Conservation (phyloP, 1,140 invertebrate genomes). For the Brachionus rubens region DNA sequence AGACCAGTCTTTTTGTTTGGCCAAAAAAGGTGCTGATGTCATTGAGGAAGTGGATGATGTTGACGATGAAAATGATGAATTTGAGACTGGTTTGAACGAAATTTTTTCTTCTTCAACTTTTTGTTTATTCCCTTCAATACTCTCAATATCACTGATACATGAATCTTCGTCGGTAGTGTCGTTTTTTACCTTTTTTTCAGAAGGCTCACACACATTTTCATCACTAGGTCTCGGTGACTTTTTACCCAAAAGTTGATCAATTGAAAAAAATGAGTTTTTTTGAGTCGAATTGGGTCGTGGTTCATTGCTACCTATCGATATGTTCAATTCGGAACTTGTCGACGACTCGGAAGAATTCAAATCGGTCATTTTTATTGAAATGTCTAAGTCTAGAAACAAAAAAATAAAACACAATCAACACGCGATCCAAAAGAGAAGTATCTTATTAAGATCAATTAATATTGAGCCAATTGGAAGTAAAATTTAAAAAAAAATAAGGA, state of each 20-base stretch:
- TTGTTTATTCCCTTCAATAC: background rate
- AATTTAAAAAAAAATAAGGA: background rate
- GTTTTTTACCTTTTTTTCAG: background rate
- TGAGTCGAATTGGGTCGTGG: background rate
- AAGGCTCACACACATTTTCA: background rate
- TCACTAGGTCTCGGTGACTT: background rate
- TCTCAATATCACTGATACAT: background rate
- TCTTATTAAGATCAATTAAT: background rate
- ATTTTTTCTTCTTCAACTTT: background rate
- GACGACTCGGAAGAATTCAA: background rate
- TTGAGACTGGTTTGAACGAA: background rate
- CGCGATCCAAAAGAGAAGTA: too few species aligned
- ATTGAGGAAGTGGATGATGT: background rate
- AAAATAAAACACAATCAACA: background rate
- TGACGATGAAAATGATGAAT: slow-evolving; percentile 7
- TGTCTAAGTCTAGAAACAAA: background rate
- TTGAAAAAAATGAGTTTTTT: slow-evolving; percentile 35
- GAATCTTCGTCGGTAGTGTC: background rate
- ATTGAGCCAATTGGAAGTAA: background rate
- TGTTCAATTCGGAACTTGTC: slow-evolving; percentile 4
- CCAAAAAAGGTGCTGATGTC: background rate
- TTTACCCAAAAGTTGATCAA: slow-evolving; percentile 20
- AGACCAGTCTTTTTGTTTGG: slow-evolving; percentile 39
- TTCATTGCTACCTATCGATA: slow-evolving; percentile 18
- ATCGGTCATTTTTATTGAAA: slow-evolving; percentile 6